Conservation (phyloP, 2,888 invertebrate genomes). For the Pammene aurita region DNA sequence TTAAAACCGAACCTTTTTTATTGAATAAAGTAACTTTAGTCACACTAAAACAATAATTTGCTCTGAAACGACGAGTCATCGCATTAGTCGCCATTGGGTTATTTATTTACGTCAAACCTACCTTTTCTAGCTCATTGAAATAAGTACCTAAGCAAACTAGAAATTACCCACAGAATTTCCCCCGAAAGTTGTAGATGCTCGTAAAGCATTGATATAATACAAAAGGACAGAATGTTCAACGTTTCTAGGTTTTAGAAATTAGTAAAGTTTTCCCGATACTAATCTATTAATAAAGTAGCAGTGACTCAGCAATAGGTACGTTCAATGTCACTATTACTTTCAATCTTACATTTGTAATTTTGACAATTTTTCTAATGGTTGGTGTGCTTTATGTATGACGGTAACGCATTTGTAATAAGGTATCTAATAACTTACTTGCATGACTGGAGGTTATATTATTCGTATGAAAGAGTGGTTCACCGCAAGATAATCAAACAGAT, state of each 20-base stretch:
- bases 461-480: no score
- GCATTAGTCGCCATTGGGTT: slow-evolving; percentile 17
- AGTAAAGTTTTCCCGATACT: slow-evolving; percentile 17
- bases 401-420: no score
- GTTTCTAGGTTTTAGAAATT: slow-evolving; percentile 10
- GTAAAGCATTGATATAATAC: slow-evolving; percentile 14
- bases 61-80: slow-evolving; percentile 5
- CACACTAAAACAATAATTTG: not conserved
- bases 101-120: slow-evolving; percentile 6
- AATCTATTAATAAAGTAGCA: slow-evolving; percentile 4
- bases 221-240: slow-evolving; percentile 19
- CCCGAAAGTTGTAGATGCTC: slow-evolving; percentile 16
- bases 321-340: not conserved
- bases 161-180: slow-evolving; percentile 39
- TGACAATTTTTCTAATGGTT: no score
- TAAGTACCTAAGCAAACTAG: slow-evolving; percentile 17
- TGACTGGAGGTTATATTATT: no score
- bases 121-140: slow-evolving; percentile 25
- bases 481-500: no score
- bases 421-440: no score
- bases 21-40: no score
- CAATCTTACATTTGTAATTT: not conserved
- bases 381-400: no score
- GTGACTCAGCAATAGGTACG: slow-evolving; percentile 1
- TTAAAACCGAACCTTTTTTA: no score